Evolutionary conservation across 1,140 invertebrate genomes (phyloP).

Genomic region (Bombus balteatus): DNA sequence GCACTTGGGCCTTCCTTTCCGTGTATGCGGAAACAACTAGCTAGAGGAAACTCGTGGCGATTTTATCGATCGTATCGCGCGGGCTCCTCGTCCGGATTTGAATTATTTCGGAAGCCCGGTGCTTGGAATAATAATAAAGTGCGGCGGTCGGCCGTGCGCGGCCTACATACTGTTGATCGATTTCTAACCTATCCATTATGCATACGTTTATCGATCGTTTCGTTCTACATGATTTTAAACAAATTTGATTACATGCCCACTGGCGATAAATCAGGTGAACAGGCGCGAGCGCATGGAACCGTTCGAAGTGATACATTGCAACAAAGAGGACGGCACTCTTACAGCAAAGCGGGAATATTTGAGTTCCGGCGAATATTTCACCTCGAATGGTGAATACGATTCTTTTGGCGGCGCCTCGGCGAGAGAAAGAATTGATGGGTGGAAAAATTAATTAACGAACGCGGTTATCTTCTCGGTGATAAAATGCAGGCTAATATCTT

Average conservation of each 20-base stretch:
- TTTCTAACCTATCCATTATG: constrained; percentile 43
- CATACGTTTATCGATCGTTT: constrained; percentile 33
- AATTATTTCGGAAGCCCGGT: constrained; percentile 32
- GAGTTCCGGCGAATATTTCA: constrained; percentile 32
- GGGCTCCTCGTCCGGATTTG: constrained; percentile 10
- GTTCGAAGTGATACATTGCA: constrained; percentile 19
- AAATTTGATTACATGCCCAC: constrained; percentile 33
- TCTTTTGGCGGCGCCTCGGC: background rate
- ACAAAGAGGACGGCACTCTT: constrained; percentile 21
- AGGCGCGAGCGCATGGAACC: background rate
- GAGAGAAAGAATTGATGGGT: background rate
- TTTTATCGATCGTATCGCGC: constrained; percentile 48
- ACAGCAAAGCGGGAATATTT: constrained; percentile 7
- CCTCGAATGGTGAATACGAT: background rate
- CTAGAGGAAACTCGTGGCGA: background rate
- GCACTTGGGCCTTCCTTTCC: constrained; percentile 15
- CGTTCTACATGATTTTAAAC: constrained; percentile 45
- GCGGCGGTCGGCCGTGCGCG: background rate
- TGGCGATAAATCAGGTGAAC: constrained; percentile 27
- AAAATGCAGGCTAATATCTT: background rate
- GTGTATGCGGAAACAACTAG: background rate
- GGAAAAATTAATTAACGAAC: constrained; percentile 17
- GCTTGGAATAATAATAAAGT: constrained; percentile 49
- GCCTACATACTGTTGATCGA: background rate
- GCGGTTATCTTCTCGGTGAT: background rate